Conservation (phyloP, 2,113 vertebrate species). For the Gambusia affinis region DNA sequence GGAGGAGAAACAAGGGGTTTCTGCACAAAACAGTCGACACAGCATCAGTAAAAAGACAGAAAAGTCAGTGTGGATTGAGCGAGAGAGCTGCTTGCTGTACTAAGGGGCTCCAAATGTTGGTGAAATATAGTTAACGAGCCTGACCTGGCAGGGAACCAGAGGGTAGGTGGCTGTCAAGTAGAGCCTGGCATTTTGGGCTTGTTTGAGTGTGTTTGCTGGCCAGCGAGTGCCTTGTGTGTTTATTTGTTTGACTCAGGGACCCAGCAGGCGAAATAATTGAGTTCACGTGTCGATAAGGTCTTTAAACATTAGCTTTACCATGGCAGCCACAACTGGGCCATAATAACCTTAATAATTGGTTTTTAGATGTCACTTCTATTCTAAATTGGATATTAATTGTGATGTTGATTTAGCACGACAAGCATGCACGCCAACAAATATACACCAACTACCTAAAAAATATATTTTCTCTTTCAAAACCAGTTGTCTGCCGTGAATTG, state of each 20-base stretch:
- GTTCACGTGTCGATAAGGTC: conserved; percentile 51
- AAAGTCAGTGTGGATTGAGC: conserved; percentile 5
- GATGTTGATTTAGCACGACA: conserved; percentile 59
- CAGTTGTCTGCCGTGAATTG: conserved; percentile 12
- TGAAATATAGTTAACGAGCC: conserved; percentile 49
- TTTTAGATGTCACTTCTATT: conserved; percentile 44
- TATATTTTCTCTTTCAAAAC: conserved; percentile 15
- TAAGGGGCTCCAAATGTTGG: conserved; percentile 57
- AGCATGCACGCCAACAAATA: conserved; percentile 21
- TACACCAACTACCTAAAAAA: conserved; percentile 20
- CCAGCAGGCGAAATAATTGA: conserved; percentile 56
- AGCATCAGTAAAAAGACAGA: conserved; percentile 9
- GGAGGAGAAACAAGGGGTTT: conserved; percentile 8
- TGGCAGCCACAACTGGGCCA: conserved; percentile 32
- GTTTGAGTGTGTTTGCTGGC: conserved; percentile 15
- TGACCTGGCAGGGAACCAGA: conserved; percentile 48
- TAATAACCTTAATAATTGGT: conserved; percentile 55
- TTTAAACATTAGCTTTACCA: conserved; percentile 27
- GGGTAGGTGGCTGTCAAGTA: conserved; percentile 36
- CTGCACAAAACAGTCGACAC: conserved; percentile 12
- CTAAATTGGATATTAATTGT: conserved; percentile 55
- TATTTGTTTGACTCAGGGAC: conserved; percentile 35
- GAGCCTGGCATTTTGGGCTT: conserved; percentile 10
- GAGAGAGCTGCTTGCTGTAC: conserved; percentile 21
- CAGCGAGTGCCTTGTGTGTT: conserved; percentile 28